Base-by-base conservation (phyloP, 2,888 invertebrate genomes). In the Nezara viridula region DNA sequence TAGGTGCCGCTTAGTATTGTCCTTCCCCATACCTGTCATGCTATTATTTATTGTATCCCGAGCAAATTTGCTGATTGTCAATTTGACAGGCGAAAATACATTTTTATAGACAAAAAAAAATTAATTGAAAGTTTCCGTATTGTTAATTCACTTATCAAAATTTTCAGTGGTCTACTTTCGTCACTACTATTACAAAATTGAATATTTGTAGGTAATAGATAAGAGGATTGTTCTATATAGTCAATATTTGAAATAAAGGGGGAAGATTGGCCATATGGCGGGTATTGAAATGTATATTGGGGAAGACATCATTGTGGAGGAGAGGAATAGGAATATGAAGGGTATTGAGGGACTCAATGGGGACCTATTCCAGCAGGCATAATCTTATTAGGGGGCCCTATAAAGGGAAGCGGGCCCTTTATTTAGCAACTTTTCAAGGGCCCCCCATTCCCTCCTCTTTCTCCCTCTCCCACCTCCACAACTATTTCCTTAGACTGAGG, bases 371-470 rank as follows among this genome's bases (percentile, higher is more conserved):
- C 66, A 7, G 21, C 32, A 9, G 37, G 19, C 66, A 73, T 73
- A 73, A 73, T 73, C 66, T 73, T 73, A 73, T 73, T 73, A 73
- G 66, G 9, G 66, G 66, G 66, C 32, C 66, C 21, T 44, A 73
- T 73, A 73, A 73, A 73, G 66, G 66, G 37, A 37, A 37, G 66
- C 66, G 66, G 66, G 5, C 66, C 66, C 66, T 73, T 73, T 73
- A 73, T 73, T 73, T 73, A 73, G 66, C 66, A 73, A 73, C 66
- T 73, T 73, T 73, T 73, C 66, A 73, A 37, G 66, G 66, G 37
- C 19, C 66, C 21, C 24, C 7, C 44, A 10, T 10, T 10, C 44
- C 44, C 44, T 10, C 44, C 10, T 44, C 44, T 44, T 44, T 44
- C 44, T 10, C 5, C 5, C 7, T 44, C 37, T 10, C 55, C 55